Percentiles rank a stretch among this genome's conserved stretches.
These are phyloP conservation scores for Germaria angustata DNA, from an alignment of 2,888 invertebrate species.

Conservation along the genomic window DNA sequence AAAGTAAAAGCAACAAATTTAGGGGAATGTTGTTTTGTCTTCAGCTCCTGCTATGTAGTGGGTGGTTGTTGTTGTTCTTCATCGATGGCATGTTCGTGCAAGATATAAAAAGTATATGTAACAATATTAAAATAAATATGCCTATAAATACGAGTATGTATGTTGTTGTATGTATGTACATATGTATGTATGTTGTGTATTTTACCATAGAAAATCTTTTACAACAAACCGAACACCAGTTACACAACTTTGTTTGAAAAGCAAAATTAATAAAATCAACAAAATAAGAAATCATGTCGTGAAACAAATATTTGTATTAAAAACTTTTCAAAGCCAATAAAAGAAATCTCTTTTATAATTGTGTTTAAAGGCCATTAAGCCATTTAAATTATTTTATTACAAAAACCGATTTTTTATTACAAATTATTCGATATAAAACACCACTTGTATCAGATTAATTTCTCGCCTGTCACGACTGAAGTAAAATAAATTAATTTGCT, in stretches of 20 bases:
- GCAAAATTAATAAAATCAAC: neutral
- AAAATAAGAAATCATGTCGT: neutral
- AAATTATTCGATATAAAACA: too few relatives aligned
- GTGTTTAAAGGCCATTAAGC: too few relatives aligned
- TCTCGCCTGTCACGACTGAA: too few relatives aligned
- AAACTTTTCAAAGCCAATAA: neutral
- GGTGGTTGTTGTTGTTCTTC: neutral
- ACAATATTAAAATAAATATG: conserved; percentile 12
- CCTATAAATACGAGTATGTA: conserved; percentile 12
- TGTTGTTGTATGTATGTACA: neutral
- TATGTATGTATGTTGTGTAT: neutral
- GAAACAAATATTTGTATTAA: neutral
- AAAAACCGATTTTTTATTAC: too few relatives aligned
- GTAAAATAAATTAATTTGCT: too few relatives aligned
- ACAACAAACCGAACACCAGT: conserved; percentile 11
- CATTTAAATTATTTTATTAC: too few relatives aligned
- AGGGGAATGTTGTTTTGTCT: too few relatives aligned
- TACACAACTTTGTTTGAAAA: neutral
- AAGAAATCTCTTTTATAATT: too few relatives aligned
- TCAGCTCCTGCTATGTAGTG: neutral
- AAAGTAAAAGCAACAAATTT: neutral
- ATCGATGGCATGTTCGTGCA: neutral
- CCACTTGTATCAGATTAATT: too few relatives aligned
- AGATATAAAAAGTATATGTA: neutral
- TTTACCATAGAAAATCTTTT: neutral